These are phyloP conservation scores for Embidobia sp. DNA, from an alignment of 2,888 invertebrate species.

Conservation along the genomic window DNA sequence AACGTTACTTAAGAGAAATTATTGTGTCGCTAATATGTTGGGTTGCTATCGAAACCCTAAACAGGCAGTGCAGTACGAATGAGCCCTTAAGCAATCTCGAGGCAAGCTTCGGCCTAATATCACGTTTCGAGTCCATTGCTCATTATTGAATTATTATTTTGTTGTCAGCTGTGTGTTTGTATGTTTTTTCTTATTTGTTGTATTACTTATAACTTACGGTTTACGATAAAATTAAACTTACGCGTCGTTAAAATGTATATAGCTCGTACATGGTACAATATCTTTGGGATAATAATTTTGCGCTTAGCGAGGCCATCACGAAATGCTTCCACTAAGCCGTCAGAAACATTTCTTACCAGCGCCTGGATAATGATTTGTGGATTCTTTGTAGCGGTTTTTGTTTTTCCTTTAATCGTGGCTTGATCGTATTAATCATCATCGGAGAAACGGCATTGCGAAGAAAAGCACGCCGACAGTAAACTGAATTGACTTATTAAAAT, in stretches of 20 bases:
- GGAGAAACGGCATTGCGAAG: too few species aligned
- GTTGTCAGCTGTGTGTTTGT: conserved; percentile 42
- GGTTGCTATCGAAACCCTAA: conserved; percentile 81
- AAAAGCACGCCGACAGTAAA: too few species aligned
- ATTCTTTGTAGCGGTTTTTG: conserved; percentile 33
- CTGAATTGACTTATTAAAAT: too few species aligned
- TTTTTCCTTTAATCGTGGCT: too few species aligned
- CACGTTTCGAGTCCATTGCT: conserved; percentile 82
- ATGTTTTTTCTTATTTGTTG: conserved; percentile 65
- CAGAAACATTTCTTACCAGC: conserved; percentile 60
- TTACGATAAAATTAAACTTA: conserved; percentile 77
- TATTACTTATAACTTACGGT: conserved; percentile 76
- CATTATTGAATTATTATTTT: conserved; percentile 74
- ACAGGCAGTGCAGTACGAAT: conserved; percentile 82
- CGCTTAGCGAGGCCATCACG: conserved; percentile 52
- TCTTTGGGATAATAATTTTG: conserved; percentile 78
- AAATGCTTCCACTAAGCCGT: conserved; percentile 62
- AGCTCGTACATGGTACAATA: conserved; percentile 76
- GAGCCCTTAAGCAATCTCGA: conserved; percentile 81
- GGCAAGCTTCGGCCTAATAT: conserved; percentile 82
- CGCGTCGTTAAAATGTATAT: conserved; percentile 74
- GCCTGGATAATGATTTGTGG: conserved; percentile 35
- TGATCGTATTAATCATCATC: too few species aligned
- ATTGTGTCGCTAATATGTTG: conserved; percentile 82
- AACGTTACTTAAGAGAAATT: conserved; percentile 81